Conservation (phyloP, 1,140 invertebrate genomes). For the Leptestheria dahalacensis region DNA sequence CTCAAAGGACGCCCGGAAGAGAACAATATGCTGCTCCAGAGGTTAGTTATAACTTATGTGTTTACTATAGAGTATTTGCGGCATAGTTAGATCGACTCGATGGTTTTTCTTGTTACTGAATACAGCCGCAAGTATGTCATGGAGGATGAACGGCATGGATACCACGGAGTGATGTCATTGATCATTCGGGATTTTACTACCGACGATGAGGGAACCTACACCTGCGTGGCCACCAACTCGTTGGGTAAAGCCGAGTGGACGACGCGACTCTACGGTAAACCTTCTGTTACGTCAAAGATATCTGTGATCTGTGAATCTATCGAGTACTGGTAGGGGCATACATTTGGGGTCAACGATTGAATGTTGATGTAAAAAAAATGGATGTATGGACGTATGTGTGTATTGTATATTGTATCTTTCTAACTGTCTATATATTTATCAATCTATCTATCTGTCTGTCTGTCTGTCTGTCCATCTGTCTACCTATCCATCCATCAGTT, state of each 20-base stretch:
- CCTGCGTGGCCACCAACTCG: conserved; percentile 78
- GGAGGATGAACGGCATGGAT: conserved; percentile 52
- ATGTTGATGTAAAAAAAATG: too few relatives aligned
- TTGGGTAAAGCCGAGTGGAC: conserved; percentile 70
- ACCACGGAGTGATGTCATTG: conserved; percentile 70
- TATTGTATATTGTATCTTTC: too few relatives aligned
- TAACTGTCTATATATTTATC: too few relatives aligned
- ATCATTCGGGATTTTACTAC: conserved; percentile 58
- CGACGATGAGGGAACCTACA: conserved; percentile 72
- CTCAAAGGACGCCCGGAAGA: conserved; percentile 50
- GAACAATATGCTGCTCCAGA: conserved; percentile 49
- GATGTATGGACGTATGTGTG: too few relatives aligned
- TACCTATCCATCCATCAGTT: too few relatives aligned
- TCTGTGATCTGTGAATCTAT: too few relatives aligned
- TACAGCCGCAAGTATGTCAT: conserved; percentile 63
- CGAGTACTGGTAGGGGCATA: too few relatives aligned
- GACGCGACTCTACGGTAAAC: conserved; percentile 65
- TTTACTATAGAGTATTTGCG: too few relatives aligned
- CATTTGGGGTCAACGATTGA: too few relatives aligned
- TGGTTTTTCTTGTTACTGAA: neutral
- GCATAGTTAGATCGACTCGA: neutral
- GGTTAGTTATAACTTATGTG: too few relatives aligned
- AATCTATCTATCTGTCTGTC: too few relatives aligned
- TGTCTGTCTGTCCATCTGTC: too few relatives aligned
- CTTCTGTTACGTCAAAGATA: neutral